phyloP scores from a whole-genome alignment of 1,140 invertebrate species.

The Drosophila asahinai region DNA sequence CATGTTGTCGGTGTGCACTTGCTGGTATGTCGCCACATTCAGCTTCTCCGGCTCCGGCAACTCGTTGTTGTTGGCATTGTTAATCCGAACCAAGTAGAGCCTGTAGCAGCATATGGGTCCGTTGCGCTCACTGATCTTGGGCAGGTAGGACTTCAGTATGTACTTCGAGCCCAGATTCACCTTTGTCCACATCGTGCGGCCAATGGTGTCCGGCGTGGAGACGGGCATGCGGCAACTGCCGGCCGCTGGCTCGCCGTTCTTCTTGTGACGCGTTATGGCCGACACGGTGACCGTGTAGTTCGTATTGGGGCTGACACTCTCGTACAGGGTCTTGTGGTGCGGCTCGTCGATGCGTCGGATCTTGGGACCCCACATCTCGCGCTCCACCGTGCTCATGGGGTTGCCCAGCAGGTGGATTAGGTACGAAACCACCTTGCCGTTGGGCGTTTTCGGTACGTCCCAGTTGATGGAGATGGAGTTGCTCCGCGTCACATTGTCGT shows the following conservation, averaged over 20 bases:
- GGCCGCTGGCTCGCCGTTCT: slow-evolving; percentile 88
- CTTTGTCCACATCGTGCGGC: slow-evolving; percentile 90
- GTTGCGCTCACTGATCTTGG: slow-evolving; percentile 92
- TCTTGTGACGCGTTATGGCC: slow-evolving; percentile 90
- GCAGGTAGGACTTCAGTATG: slow-evolving; percentile 90
- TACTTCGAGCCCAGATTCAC: slow-evolving; percentile 88
- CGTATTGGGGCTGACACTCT: slow-evolving; percentile 90
- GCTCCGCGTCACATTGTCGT: slow-evolving; percentile 88
- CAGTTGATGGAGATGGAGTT: slow-evolving; percentile 90
- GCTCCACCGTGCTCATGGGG: slow-evolving; percentile 86
- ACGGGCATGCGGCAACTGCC: slow-evolving; percentile 88
- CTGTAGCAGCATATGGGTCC: slow-evolving; percentile 95
- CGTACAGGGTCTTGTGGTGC: slow-evolving; percentile 70
- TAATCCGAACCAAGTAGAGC: slow-evolving; percentile 91
- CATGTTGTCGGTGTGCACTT: slow-evolving; percentile 87
- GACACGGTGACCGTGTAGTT: slow-evolving; percentile 91
- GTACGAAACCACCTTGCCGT: slow-evolving; percentile 89
- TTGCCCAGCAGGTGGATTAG: slow-evolving; percentile 87
- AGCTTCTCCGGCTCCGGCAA: slow-evolving; percentile 89
- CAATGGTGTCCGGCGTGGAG: slow-evolving; percentile 88
- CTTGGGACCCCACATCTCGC: slow-evolving; percentile 87
- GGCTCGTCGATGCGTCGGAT: slow-evolving; percentile 87
- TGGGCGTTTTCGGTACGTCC: slow-evolving; percentile 89
- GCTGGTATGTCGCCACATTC: slow-evolving; percentile 89
- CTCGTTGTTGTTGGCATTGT: slow-evolving; percentile 87